Conservation (phyloP, 2,888 invertebrate species). For the Eupithecia subfuscata region DNA sequence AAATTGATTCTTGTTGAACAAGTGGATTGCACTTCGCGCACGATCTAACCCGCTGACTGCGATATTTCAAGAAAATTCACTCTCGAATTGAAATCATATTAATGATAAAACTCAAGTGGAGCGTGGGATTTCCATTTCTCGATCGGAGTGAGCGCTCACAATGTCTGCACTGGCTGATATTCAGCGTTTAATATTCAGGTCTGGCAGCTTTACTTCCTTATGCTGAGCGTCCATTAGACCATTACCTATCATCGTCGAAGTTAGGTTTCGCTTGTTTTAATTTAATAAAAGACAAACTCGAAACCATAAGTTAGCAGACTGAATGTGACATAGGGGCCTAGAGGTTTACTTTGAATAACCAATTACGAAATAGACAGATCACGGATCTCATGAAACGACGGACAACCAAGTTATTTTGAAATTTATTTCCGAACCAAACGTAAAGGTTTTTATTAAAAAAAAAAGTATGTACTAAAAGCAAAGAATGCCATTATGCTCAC, state of each 20-base stretch:
- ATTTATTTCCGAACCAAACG: no score
- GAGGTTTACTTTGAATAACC: no score
- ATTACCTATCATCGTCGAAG: background rate
- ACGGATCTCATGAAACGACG: no score
- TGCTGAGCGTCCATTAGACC: background rate
- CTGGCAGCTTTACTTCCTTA: constrained; percentile 66
- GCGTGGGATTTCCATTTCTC: constrained; percentile 72
- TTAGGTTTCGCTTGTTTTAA: background rate
- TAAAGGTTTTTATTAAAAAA: no score
- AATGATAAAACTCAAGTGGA: constrained; percentile 72
- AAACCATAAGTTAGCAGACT: background rate
- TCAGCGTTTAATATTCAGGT: constrained; percentile 75
- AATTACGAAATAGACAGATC: no score
- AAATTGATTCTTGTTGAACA: constrained; percentile 11
- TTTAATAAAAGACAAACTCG: background rate
- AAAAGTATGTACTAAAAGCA: no score
- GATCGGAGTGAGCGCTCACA: constrained; percentile 70
- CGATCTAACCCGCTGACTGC: constrained; percentile 32
- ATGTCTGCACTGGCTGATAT: constrained; percentile 72
- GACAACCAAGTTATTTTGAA: no score
- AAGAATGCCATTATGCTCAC: no score
- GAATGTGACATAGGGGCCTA: no score
- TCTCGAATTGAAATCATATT: constrained; percentile 68
- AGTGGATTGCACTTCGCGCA: constrained; percentile 28
- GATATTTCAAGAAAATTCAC: constrained; percentile 47